Evolutionary conservation across 2,797 vertebrate species (phyloP).

Genomic region (Gadopsis bispinosus): DNA sequence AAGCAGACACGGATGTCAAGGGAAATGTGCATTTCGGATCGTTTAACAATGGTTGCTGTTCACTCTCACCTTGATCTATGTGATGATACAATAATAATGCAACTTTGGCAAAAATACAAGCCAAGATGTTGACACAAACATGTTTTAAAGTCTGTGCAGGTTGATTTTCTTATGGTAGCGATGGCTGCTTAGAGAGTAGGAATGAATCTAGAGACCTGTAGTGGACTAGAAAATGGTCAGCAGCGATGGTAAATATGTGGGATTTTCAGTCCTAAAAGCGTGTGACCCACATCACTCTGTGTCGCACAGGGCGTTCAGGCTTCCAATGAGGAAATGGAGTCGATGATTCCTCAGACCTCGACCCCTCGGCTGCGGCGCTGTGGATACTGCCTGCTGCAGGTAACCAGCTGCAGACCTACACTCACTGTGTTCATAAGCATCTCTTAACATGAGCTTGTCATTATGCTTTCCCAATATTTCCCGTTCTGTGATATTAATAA

Average conservation of each 20-base stretch:
- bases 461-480: no score
- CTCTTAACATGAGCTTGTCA: neutral
- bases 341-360: constrained; percentile 75
- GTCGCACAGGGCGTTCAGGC: constrained; percentile 41
- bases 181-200: neutral
- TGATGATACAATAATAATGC: no score
- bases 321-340: constrained; percentile 81
- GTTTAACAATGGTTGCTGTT: neutral
- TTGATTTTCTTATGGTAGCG: neutral
- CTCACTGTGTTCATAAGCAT: neutral
- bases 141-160: neutral
- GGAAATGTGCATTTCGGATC: neutral
- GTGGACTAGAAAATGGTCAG: neutral
- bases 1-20: neutral
- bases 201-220: neutral
- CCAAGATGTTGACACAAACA: neutral
- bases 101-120: no score
- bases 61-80: neutral
- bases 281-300: constrained; percentile 36
- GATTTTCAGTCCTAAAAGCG: neutral
- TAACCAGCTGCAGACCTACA: constrained; percentile 47
- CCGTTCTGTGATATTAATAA: no score
- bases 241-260: neutral
- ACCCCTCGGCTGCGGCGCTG: constrained; percentile 86
- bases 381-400: constrained; percentile 92